Base-by-base conservation (phyloP, 2,888 invertebrate genomes). In the Plusia festucae region DNA sequence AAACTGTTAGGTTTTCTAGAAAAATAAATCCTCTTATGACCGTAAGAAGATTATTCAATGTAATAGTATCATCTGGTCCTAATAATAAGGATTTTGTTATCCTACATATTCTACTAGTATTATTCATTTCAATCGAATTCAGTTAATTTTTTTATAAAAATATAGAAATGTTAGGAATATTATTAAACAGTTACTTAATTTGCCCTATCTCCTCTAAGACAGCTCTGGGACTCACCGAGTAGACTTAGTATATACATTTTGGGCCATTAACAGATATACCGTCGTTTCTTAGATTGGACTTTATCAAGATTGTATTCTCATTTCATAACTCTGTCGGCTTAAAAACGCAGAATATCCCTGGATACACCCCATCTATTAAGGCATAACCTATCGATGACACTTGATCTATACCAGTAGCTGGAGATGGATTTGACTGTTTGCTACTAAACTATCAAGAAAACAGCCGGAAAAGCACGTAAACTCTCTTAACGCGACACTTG, bases 401-500 rank as follows among this genome's bases (percentile, higher is more conserved):
- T n/a, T 40, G 40, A 40, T 40, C 15, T 40, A 40, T 7, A 40
- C 15, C 0, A 15, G n/a, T n/a, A n/a, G 5, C n/a, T n/a, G 6
- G 40, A n/a, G 5, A n/a, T 1, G n/a, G 5, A 40, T n/a, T 0
- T n/a, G n/a, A n/a, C 7, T 5, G 40, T 40, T n/a, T 40, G 11
- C n/a, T 7, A 34, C 0, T 13, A 40, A 40, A 40, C 3, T 5
- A 40, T 7, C 40, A 40, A 6, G 40, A 40, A 40, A 40, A 4
- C 15, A 40, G 4, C n/a, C 40, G 15, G n/a, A 40, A 40, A 15
- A 1, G 7, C 2, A 40, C n/a, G 6, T 8, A 46, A 46, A 46
- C 54, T 46, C 22, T 8, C 22, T 49, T 15, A 20, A 13, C 24
- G 15, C 20, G 44, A 34, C 70, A 54, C 40, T 60, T 30, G 9